Conservation (phyloP, 2,113 vertebrate genomes). For the Gallinago undulata region DNA sequence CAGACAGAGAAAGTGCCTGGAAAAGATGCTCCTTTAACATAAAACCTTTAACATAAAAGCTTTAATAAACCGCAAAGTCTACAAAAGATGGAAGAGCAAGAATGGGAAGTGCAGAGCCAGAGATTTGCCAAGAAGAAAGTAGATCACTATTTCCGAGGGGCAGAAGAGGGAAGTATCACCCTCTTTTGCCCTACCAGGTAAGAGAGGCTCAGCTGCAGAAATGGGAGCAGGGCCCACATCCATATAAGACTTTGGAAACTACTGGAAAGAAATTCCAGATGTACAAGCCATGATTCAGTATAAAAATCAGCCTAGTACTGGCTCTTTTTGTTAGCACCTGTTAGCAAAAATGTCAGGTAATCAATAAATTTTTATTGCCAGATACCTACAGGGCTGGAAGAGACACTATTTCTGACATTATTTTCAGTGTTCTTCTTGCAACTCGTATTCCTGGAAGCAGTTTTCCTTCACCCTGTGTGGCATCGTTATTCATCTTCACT, state of each 20-base stretch:
- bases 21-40: background rate
- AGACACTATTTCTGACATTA: slow-evolving; percentile 34
- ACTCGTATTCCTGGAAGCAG: slow-evolving; percentile 17
- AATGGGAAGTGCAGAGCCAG: background rate
- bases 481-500: background rate
- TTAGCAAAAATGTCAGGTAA: slow-evolving; percentile 41
- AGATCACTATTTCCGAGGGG: background rate
- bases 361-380: slow-evolving; percentile 55
- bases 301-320: background rate
- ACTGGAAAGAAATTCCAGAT: background rate
- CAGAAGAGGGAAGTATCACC: background rate
- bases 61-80: background rate
- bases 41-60: background rate
- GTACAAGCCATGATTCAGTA: background rate
- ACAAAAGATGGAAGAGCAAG: background rate
- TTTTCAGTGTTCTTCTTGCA: slow-evolving; percentile 35
- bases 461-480: slow-evolving; percentile 42
- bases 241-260: background rate
- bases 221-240: background rate
- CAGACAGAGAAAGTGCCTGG: background rate
- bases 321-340: slow-evolving; percentile 25
- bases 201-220: background rate
- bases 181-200: background rate
- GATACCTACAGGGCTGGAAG: slow-evolving; percentile 48
- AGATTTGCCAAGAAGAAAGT: background rate